Evolutionary conservation across 1,140 invertebrate genomes (phyloP).

Genomic region (Ectropis grisescens): DNA sequence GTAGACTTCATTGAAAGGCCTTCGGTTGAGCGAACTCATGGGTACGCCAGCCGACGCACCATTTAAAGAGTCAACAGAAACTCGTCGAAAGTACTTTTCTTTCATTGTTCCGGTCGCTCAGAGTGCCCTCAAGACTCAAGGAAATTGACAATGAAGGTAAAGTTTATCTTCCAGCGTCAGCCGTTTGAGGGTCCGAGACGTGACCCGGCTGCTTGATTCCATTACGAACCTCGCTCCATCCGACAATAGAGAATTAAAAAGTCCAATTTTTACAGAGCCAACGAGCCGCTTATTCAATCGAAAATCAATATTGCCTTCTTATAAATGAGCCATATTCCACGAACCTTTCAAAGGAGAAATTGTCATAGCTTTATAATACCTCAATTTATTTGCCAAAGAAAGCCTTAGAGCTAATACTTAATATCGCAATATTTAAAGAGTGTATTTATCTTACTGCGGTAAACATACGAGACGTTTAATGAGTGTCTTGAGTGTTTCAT

Average conservation of each 20-base stretch:
- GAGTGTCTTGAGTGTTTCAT: too few relatives aligned
- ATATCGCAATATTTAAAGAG: too few relatives aligned
- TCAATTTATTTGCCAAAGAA: too few relatives aligned
- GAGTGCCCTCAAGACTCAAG: slow-evolving; percentile 36
- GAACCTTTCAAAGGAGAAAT: background rate
- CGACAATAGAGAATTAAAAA: slow-evolving; percentile 49
- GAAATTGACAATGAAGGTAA: slow-evolving; percentile 58
- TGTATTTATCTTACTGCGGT: too few relatives aligned
- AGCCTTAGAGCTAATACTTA: too few relatives aligned
- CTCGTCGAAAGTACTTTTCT: slow-evolving; percentile 41
- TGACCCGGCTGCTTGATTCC: slow-evolving; percentile 40
- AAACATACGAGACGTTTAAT: too few relatives aligned
- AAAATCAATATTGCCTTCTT: slow-evolving; percentile 33
- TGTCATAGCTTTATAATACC: too few relatives aligned
- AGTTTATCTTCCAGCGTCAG: slow-evolving; percentile 48
- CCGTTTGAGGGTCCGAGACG: slow-evolving; percentile 33
- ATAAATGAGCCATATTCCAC: slow-evolving; percentile 19
- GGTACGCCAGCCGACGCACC: slow-evolving; percentile 20
- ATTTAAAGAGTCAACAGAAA: slow-evolving; percentile 39
- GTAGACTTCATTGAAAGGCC: too few relatives aligned
- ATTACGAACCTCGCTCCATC: slow-evolving; percentile 21
- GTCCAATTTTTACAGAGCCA: slow-evolving; percentile 32
- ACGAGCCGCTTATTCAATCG: slow-evolving; percentile 31
- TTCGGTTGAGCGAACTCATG: slow-evolving; percentile 32
- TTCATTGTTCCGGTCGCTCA: slow-evolving; percentile 45